phyloP scores from a whole-genome alignment of 2,797 vertebrate species.

The Anomalospiza imberbis region DNA sequence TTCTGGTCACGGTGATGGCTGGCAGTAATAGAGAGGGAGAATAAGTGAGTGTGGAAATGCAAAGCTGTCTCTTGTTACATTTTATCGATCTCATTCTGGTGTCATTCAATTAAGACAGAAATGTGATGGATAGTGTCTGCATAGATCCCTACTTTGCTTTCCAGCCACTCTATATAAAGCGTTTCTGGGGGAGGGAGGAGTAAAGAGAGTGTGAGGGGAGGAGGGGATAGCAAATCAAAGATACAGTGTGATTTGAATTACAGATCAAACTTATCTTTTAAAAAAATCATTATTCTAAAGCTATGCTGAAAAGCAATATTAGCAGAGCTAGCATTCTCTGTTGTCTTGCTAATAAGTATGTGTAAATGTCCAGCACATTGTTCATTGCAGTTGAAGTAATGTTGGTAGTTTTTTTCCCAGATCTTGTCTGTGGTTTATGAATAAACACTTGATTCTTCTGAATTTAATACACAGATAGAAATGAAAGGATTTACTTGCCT shows the following conservation, averaged over 20 bases:
- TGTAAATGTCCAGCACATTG: neutral
- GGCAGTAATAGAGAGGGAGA: slow-evolving; percentile 72
- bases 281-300: slow-evolving; percentile 50
- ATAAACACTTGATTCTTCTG: slow-evolving; percentile 27
- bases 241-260: slow-evolving; percentile 78
- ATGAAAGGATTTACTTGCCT: neutral
- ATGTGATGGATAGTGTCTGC: slow-evolving; percentile 80
- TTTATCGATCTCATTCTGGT: slow-evolving; percentile 80
- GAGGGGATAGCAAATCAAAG: slow-evolving; percentile 50
- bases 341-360: slow-evolving; percentile 25
- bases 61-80: slow-evolving; percentile 79
- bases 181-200: slow-evolving; percentile 22
- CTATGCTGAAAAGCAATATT: slow-evolving; percentile 54
- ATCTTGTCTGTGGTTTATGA: slow-evolving; percentile 22
- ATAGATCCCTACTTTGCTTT: slow-evolving; percentile 71
- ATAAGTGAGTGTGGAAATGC: slow-evolving; percentile 81
- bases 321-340: slow-evolving; percentile 46
- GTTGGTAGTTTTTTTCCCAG: neutral
- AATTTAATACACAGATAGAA: slow-evolving; percentile 11
- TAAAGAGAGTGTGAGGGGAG: neutral
- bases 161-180: slow-evolving; percentile 64
- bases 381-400: neutral
- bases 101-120: slow-evolving; percentile 85
- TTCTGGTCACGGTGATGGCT: slow-evolving; percentile 76
- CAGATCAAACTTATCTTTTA: slow-evolving; percentile 60